Base-by-base conservation (phyloP, 2,888 invertebrate genomes). In the Platycheirus albimanus region DNA sequence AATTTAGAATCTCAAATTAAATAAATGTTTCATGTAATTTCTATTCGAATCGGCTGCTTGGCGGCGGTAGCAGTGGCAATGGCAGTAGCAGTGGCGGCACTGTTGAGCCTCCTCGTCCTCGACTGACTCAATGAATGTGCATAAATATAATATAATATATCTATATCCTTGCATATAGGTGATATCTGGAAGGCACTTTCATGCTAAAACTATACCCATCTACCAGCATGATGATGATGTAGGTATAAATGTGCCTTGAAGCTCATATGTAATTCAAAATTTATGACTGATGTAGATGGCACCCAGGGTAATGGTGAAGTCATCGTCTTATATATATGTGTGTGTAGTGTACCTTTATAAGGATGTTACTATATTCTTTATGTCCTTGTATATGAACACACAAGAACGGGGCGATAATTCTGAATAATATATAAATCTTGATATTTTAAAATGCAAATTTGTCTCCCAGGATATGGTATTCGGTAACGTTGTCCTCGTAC, bases 381-480 rank as follows among this genome's bases (percentile, higher is more conserved):
- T n/a, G 24, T 52, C 47, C 47, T 56, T 19, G 28, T 45, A 69
- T 45, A 56, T 72, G 61, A 47, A 49, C 63, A 49, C 63, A 69
- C 52, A 51, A 64, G 69, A 49, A 52, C 72, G 71, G 56, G 84
- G 79, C 83, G 76, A 86, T 86, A 79, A 85, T 83, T 83, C 78
- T 86, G 81, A 85, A 86, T 85, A 85, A 86, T 86, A 85, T 83
- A 87, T 86, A 85, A 85, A 87, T 86, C 85, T 85, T 70, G 84
- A 85, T 86, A 85, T 85, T 86, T 86, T 78, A 84, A 85, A 85
- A 86, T 86, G 87, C 85, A 87, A 87, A 87, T 87, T 87, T 86
- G 85, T 86, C 85, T 77, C 86, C 52, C 67, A 86, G 85, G 85
- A 83, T 74, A 38, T 71, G 58, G 41, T 56, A 41, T 58, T 38